These are phyloP conservation scores for Drosophila hydei DNA, from an alignment of 1,140 invertebrate genomes.

Conservation along the genomic window DNA sequence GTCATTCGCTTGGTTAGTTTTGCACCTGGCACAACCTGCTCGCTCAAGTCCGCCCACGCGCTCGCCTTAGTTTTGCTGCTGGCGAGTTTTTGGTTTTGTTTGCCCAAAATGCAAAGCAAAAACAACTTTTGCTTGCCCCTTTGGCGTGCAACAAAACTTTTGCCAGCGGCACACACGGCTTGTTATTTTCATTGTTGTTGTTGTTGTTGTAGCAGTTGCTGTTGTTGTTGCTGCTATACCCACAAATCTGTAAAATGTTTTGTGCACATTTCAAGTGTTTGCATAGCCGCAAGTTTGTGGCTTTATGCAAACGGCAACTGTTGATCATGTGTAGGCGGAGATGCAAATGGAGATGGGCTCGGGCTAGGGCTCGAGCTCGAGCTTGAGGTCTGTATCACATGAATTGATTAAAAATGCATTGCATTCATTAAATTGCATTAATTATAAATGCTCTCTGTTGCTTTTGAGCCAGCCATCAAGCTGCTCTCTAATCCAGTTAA, in stretches of 20 bases:
- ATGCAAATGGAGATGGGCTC: not conserved
- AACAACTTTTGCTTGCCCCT: slow-evolving; percentile 57
- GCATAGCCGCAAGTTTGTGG: slow-evolving; percentile 36
- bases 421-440: slow-evolving; percentile 12
- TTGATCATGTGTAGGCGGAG: slow-evolving; percentile 4
- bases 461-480: not conserved
- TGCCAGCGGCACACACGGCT: slow-evolving; percentile 26
- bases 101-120: slow-evolving; percentile 32
- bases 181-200: slow-evolving; percentile 22
- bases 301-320: slow-evolving; percentile 15
- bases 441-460: slow-evolving; percentile 18
- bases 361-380: not conserved
- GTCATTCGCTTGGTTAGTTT: slow-evolving; percentile 22
- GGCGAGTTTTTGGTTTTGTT: slow-evolving; percentile 44
- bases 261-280: slow-evolving; percentile 51
- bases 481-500: slow-evolving; percentile 6
- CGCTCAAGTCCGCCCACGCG: not conserved
- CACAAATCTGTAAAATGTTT: slow-evolving; percentile 61
- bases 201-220: not conserved
- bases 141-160: slow-evolving; percentile 29
- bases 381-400: not conserved
- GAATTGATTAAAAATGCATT: slow-evolving; percentile 26
- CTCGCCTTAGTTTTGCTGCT: slow-evolving; percentile 6
- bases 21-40: slow-evolving; percentile 22
- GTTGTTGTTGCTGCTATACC: slow-evolving; percentile 27